Base-by-base conservation (phyloP, 2,797 vertebrate species). In the Lophotriccus pileatus region DNA sequence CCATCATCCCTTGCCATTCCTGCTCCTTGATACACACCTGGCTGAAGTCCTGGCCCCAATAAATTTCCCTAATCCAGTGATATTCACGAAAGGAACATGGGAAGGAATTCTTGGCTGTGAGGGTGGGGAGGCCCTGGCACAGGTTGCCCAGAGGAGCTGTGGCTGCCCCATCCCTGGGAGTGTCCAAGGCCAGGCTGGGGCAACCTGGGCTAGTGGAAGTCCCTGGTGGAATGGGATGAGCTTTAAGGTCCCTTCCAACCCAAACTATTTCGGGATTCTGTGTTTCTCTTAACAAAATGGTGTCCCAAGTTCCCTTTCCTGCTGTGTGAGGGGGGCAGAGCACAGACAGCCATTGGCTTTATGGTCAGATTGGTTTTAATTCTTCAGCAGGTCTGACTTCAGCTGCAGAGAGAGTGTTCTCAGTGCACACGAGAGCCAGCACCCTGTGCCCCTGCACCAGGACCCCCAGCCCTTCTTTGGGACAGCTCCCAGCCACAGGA, bases 401-500 rank as follows among this genome's bases (percentile, higher is more conserved):
- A 94, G 75, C 84, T 90, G 52, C 14, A 73, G 60, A 63, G 82
- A 93, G 63, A 44, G 32, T 0, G 13, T 5, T 9, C 27, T 56
- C 10, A 19, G 88, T 34, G 53, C 36, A 2, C 70, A 34, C 0
- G 78, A 95, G 63, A 5, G 24, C 63, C 91, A 56, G 64, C 56
- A 34, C 13, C 22, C 83, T 18, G 2, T 56, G 60, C 9, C 93
- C 6, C 77, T 46, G 25, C 25, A 87, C 56, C 2, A 24, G 81
- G 88, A 94, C 3, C 17, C 2, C 43, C 92, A 62, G 3, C 8
- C 52, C n/a, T 74, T 87, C 9, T 6, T 44, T 3, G 2, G 76
- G 28, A 22, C 58, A 17, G 59, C 95, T 39, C 85, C 84, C 52
- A 60, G 72, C 70, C 87, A 91, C 83, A 92, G 94, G 90, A 96